Conservation (phyloP, 2,113 vertebrate species). For the Murina feae region DNA sequence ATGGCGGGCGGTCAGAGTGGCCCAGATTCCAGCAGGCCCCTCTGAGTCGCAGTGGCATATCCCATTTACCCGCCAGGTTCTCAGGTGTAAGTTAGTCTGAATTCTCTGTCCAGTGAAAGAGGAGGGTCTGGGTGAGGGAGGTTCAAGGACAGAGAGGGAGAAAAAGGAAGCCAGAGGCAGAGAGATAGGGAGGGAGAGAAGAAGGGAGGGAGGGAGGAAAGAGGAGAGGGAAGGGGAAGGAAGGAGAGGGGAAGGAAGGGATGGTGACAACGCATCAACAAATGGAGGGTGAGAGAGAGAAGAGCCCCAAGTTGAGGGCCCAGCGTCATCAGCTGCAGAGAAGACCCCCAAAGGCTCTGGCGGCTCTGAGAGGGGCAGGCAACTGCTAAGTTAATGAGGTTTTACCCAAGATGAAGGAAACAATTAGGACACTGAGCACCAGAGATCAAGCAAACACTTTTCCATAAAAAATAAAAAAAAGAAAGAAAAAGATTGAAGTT, state of each 20-base stretch:
- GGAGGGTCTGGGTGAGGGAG: neutral
- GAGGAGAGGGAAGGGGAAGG: neutral
- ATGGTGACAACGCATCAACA: neutral
- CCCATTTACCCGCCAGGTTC: neutral
- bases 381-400: neutral
- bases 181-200: neutral
- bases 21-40: neutral
- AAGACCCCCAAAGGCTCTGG: neutral
- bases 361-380: neutral
- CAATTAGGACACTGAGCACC: conserved; percentile 41
- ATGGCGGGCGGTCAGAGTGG: rapidly evolving
- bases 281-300: neutral
- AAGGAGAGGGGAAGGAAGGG: neutral
- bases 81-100: neutral
- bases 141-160: neutral
- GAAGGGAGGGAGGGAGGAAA: rapidly evolving
- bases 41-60: neutral
- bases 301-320: neutral
- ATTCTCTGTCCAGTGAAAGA: neutral
- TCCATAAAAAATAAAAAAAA: conserved; percentile 59
- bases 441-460: conserved; percentile 56
- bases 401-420: conserved; percentile 35
- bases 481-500: conserved; percentile 52
- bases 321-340: neutral
- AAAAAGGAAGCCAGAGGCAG: neutral